Evolutionary conservation across 1,140 invertebrate species (phyloP), one percentile per base, ranked within the genome.

Genomic region (Polypedilum vanderplanki): DNA sequence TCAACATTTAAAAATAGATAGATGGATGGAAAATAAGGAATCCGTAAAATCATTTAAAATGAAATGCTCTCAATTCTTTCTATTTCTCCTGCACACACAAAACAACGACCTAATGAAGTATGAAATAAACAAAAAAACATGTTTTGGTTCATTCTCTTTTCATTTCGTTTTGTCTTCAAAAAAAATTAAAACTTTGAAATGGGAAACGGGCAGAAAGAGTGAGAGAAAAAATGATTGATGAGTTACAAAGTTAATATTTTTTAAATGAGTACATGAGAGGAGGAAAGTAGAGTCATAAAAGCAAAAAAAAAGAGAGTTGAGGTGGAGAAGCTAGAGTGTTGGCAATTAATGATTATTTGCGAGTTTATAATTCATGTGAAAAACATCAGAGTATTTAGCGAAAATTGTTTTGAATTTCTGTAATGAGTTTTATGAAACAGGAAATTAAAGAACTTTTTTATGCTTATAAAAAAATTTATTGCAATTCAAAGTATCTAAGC

Each of bases 71-170:
- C 46, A 57, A n/a, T 57, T n/a, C 46, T 10, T 46, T 57, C 24
- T 33, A 33, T 33, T 33, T 33, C 24, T 33, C 24, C 5, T 33
- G 46, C 24, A 33, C 24, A 33, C 24, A 33, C 24, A 3, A n/a
- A n/a, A n/a, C n/a, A 12, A 57, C n/a, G 46, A 12, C 46, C 15
- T 57, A 57, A 57, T 57, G 46, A 57, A 57, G 12, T 57, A 57
- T 57, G 46, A 57, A 57, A 57, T 57, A 57, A 57, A 57, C 46
- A 57, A 57, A 57, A 57, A 57, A 57, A 57, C 46, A 57, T 57
- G 41, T 46, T 46, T 46, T 12, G 41, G 46, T n/a, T 57, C 46
- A n/a, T 57, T 57, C 46, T 57, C 12, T 57, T 33, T 5, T 33
- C 24, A 57, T 57, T n/a, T 57, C n/a, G n/a, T 57, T 57, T 57